Evolutionary conservation across 2,113 vertebrate species (phyloP).

Genomic region (Osmerus mordax): DNA sequence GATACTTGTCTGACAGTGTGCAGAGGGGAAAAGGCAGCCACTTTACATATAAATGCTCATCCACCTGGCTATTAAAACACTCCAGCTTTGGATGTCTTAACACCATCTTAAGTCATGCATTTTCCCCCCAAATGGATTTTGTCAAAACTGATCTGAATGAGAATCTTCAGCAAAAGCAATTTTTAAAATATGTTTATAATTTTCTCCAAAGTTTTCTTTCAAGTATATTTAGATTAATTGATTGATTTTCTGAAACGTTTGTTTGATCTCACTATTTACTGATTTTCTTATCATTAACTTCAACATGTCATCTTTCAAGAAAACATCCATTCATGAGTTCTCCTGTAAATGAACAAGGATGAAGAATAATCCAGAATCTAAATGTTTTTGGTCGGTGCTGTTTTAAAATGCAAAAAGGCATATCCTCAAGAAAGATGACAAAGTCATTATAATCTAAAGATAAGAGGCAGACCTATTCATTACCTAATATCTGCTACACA

Average conservation of each 20-base stretch:
- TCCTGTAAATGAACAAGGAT: too few species aligned
- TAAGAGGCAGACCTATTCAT: background rate
- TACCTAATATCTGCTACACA: background rate
- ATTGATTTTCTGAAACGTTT: background rate
- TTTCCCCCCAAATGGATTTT: background rate
- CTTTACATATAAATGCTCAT: constrained; percentile 48
- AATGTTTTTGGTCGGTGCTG: too few species aligned
- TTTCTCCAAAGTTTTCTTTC: background rate
- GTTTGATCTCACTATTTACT: too few species aligned
- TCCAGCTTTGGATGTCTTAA: background rate
- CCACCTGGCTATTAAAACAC: constrained; percentile 19
- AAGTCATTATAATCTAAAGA: too few species aligned
- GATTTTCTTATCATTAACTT: too few species aligned
- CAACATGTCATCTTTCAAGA: too few species aligned
- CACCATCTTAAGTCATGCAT: background rate
- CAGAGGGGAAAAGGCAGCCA: constrained; percentile 7
- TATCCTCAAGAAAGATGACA: too few species aligned
- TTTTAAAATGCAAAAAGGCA: too few species aligned
- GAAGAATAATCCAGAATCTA: too few species aligned
- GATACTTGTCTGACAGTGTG: constrained; percentile 31
- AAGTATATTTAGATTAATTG: too few species aligned
- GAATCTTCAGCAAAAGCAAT: background rate
- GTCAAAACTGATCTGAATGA: background rate
- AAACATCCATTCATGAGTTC: too few species aligned
- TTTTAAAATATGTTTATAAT: background rate